These are phyloP conservation scores for Calameuta pallipes DNA, from an alignment of 2,888 invertebrate genomes.

Conservation along the genomic window DNA sequence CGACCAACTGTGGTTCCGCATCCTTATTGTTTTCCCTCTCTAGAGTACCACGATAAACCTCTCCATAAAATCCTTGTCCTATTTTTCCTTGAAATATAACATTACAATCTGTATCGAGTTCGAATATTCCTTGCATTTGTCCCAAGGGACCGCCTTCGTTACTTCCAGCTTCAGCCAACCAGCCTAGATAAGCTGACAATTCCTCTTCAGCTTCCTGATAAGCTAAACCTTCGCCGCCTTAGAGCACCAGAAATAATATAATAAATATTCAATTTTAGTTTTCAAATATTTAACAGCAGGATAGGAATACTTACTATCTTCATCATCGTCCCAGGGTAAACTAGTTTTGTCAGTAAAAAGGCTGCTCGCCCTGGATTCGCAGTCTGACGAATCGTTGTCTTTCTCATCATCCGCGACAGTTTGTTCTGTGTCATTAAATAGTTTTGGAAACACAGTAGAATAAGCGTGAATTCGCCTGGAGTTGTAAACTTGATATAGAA, in stretches of 20 bases:
- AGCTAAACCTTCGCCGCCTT: constrained; percentile 36
- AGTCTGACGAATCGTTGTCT: constrained; percentile 55
- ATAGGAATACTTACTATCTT: constrained; percentile 41
- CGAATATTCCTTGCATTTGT: constrained; percentile 70
- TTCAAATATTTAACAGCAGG: not conserved
- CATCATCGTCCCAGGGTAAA: constrained; percentile 55
- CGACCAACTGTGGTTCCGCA: constrained; percentile 70
- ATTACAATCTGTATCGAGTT: constrained; percentile 71
- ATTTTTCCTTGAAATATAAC: constrained; percentile 73
- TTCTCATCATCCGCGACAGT: constrained; percentile 39
- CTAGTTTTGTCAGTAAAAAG: constrained; percentile 55
- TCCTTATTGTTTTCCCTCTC: constrained; percentile 70
- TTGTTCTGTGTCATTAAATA: constrained; percentile 42
- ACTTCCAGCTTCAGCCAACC: constrained; percentile 43
- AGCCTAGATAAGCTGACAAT: constrained; percentile 46
- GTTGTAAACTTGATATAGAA: constrained; percentile 79
- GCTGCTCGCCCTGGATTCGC: constrained; percentile 54
- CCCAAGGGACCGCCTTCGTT: constrained; percentile 44
- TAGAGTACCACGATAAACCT: constrained; percentile 82
- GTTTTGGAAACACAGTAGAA: constrained; percentile 67
- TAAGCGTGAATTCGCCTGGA: constrained; percentile 73
- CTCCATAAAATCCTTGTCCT: constrained; percentile 87
- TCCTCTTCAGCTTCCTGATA: constrained; percentile 47
- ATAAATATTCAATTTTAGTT: not conserved
- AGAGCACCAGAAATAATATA: constrained; percentile 6